phyloP scores from a whole-genome alignment of 2,113 vertebrate species.

The Emydura subglobosa region DNA sequence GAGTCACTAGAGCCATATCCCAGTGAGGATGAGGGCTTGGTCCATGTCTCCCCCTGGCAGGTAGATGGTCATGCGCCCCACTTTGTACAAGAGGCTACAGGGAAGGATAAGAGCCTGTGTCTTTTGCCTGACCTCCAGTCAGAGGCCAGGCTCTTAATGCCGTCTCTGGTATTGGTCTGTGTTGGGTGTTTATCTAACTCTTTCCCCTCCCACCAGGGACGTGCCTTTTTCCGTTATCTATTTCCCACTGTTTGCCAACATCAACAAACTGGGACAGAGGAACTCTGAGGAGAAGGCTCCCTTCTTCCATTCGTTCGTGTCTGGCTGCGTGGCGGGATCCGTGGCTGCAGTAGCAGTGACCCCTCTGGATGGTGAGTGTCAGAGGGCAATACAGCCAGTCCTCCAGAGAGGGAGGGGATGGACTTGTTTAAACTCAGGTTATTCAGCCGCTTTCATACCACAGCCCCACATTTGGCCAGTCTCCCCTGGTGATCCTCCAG shows the following conservation, averaged over 20 bases:
- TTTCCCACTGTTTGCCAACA: conserved; percentile 88
- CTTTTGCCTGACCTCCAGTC: not conserved
- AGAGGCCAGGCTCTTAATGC: not conserved
- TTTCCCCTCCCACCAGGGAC: conserved; percentile 67
- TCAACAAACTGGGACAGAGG: conserved; percentile 79
- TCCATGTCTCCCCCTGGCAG: not conserved
- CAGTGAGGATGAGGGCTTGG: not conserved
- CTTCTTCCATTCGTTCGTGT: conserved; percentile 84
- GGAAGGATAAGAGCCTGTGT: not conserved
- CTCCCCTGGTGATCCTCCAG: not conserved
- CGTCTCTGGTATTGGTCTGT: rapidly evolving
- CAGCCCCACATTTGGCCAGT: not conserved
- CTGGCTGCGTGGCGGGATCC: conserved; percentile 80
- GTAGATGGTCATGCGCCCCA: not conserved
- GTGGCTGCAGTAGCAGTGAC: conserved; percentile 86
- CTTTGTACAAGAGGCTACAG: not conserved
- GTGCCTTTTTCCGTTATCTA: conserved; percentile 88
- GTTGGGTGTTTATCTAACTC: not conserved
- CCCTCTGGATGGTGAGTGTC: conserved; percentile 81
- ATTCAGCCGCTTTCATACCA: not conserved
- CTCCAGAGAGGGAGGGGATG: not conserved
- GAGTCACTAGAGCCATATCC: not conserved
- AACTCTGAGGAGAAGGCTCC: conserved; percentile 66
- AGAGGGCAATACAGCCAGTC: rapidly evolving
- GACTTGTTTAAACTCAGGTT: not conserved